phyloP scores from a whole-genome alignment of 1,140 invertebrate genomes.

The Danaus melanippus region DNA sequence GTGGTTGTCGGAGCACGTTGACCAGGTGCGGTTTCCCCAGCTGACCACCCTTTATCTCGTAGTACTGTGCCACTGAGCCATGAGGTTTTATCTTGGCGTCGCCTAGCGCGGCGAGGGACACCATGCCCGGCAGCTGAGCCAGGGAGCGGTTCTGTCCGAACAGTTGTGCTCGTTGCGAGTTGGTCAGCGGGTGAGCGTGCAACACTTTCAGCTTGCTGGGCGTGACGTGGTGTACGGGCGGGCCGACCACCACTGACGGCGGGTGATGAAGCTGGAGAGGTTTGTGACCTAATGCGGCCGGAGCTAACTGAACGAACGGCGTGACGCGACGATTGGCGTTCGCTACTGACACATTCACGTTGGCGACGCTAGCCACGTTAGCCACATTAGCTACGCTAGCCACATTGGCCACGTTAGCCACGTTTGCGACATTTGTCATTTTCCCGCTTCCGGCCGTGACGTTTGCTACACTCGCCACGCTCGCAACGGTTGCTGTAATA shows the following conservation, averaged over 20 bases:
- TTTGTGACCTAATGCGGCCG: slow-evolving; percentile 33
- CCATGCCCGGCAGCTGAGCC: slow-evolving; percentile 42
- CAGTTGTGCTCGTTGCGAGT: slow-evolving; percentile 44
- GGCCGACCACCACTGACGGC: slow-evolving; percentile 34
- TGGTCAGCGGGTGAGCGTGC: slow-evolving; percentile 51
- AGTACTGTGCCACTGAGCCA: slow-evolving; percentile 50
- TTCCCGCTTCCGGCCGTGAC: slow-evolving; percentile 17
- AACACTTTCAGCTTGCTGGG: slow-evolving; percentile 53
- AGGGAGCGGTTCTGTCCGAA: slow-evolving; percentile 40
- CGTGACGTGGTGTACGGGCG: slow-evolving; percentile 41
- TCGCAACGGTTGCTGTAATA: slow-evolving; percentile 19
- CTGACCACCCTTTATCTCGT: slow-evolving; percentile 53
- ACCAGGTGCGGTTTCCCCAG: slow-evolving; percentile 50
- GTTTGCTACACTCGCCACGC: slow-evolving; percentile 17
- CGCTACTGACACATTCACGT: slow-evolving; percentile 1
- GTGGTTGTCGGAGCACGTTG: slow-evolving; percentile 50
- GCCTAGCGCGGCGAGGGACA: slow-evolving; percentile 44
- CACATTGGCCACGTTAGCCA: slow-evolving; percentile 17
- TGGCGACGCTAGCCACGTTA: slow-evolving; percentile 22
- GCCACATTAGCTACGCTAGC: slow-evolving; percentile 15
- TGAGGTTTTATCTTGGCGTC: slow-evolving; percentile 49
- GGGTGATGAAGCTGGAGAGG: slow-evolving; percentile 31
- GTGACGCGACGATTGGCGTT: slow-evolving; percentile 24
- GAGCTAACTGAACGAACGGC: slow-evolving; percentile 39
- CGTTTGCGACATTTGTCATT: slow-evolving; percentile 16